Base-by-base conservation (phyloP, 1,140 invertebrate genomes). In the Drosophila tristis region DNA sequence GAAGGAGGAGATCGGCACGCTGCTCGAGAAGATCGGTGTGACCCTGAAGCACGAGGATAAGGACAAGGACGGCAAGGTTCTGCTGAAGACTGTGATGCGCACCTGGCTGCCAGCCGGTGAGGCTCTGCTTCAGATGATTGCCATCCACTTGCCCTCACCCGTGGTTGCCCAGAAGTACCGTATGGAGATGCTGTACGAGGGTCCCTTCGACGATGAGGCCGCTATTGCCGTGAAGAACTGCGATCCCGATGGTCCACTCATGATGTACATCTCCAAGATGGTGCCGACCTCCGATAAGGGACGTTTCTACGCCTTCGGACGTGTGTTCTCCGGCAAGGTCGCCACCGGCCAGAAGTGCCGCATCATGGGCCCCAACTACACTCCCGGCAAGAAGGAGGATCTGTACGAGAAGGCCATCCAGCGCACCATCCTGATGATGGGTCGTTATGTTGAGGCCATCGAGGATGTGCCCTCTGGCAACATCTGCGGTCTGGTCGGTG, bases 221-320 rank as follows among this genome's bases (percentile, higher is more conserved):
- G 98, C 98, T 86, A 82, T 98, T 78, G 98, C 96, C 94, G 95
- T 97, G 75, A 96, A 96, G 95, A 97, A 93, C 90, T 99, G 99
- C 93, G 97, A 99, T 93, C 96, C 98, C 6, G 96, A 98, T 81
- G 99, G 96, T 75, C 98, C 98, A 20, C 94, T 99, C 26, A 99
- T 99, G 98, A 99, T 99, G 99, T 99, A 99, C 95, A 95, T 99
- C 73, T 99, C 98, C 23, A 99, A 99, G 94, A 99, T 99, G 99
- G 99, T 99, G 93, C 99, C 99, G 61, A 99, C 99, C 5, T 97
- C 97, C 44, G 99, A 99, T 93, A 99, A 99, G 93, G 99, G 99
- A 74, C 96, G 99, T 93, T 99, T 99, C 95, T 99, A 99, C 93
- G 99, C 99, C 60, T 99, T 99, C 92, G 99, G 99, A 67, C 98